phyloP scores from a whole-genome alignment of 2,797 vertebrate species.

The Parambassis ranga region DNA sequence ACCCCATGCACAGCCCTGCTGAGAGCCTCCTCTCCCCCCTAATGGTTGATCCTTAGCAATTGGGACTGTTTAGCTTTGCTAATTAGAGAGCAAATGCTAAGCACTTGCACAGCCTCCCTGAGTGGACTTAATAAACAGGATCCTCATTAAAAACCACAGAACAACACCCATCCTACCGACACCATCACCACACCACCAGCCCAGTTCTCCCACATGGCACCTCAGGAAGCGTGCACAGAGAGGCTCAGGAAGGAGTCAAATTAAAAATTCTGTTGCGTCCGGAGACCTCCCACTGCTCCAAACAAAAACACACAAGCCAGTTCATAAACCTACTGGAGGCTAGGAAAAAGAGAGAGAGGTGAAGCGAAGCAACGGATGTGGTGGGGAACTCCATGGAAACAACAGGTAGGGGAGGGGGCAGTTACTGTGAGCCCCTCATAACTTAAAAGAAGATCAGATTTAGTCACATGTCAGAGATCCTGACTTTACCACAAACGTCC shows the following conservation, averaged over 20 bases:
- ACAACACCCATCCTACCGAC: not conserved
- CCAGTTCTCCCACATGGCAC: constrained; percentile 12
- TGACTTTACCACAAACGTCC: constrained; percentile 31
- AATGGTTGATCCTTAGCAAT: constrained; percentile 59
- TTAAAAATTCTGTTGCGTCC: constrained; percentile 10
- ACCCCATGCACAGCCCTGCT: constrained; percentile 21
- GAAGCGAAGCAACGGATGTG: not conserved
- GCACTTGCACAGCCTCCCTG: constrained; percentile 69
- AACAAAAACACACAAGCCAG: not conserved
- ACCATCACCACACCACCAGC: not conserved
- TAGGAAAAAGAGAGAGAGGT: not conserved
- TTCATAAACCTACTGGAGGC: not conserved
- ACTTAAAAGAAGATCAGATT: too few relatives aligned
- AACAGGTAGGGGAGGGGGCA: not conserved
- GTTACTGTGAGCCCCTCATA: too few relatives aligned
- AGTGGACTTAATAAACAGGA: constrained; percentile 79
- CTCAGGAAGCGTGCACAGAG: not conserved
- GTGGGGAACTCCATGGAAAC: not conserved
- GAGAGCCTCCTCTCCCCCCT: constrained; percentile 12
- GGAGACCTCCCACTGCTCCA: not conserved
- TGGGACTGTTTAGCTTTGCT: constrained; percentile 75
- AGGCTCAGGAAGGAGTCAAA: not conserved
- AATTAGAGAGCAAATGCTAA: constrained; percentile 81
- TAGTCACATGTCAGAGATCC: too few relatives aligned
- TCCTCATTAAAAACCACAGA: constrained; percentile 72